Base-by-base conservation (phyloP, 2,797 vertebrate genomes). In the Sorex maritimensis region DNA sequence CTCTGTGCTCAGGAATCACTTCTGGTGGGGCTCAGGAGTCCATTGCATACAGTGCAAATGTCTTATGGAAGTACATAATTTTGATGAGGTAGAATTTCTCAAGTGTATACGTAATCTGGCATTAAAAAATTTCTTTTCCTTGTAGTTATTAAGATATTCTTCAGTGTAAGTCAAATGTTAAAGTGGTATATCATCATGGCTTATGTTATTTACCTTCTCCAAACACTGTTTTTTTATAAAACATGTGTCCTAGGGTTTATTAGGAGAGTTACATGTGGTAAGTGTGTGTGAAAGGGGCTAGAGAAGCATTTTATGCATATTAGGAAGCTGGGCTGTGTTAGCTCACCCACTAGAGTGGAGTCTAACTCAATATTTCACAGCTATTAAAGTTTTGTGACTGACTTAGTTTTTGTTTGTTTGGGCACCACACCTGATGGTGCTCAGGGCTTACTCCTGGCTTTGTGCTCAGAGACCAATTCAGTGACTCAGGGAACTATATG, bases 321-420 rank as follows among this genome's bases (percentile, higher is more conserved):
- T 4, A 74, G 30, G 38, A 9, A 49, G 30, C 82, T 11, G 52
- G 65, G 2, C 38, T 21, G 9, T 19, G 8, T 71, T 84, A 55
- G 28, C 55, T 71, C 44, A 58, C 68, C 46, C 21, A n/a, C 3
- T 82, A n/a, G 28, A 15, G 15, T 46, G 14, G 5, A 58, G 67
- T 67, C 11, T n/a, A 75, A 65, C 30, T 68, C 38, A 84, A 2
- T 55, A 55, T 88, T 83, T 90, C 38, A 74, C 82, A 68, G 30
- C 17, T 82, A 2, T 90, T 84, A 69, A 14, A 69, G 65, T 67
- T 63, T 88, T 91, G 88, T 63, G 10, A 28, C 8, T 69, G 90
- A 86, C 69, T 82, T 75, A 90, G 30, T 91, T 93, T 34, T 82
- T 73, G 84, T 90, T 87, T 19, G 15, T 61, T 61, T 61, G 6